phyloP scores from a whole-genome alignment of 2,113 vertebrate genomes.

The Reinhardtius hippoglossoides region DNA sequence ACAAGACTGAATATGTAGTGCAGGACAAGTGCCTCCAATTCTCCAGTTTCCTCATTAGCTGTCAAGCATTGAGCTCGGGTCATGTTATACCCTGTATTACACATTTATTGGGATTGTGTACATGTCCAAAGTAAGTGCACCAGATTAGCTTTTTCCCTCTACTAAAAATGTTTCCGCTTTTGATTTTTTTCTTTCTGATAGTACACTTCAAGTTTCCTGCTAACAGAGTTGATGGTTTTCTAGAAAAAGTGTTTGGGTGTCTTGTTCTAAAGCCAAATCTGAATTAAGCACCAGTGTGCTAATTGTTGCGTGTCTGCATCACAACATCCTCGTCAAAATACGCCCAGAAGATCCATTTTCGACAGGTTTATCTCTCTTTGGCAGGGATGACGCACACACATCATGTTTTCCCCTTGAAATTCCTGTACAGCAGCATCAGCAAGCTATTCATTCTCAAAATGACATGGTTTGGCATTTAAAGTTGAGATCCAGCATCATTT shows the following conservation, averaged over 20 bases:
- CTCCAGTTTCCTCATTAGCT: constrained; percentile 56
- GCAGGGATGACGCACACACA: constrained; percentile 11
- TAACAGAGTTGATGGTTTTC: not conserved
- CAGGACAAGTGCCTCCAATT: constrained; percentile 27
- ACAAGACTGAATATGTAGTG: constrained; percentile 19
- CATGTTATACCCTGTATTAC: constrained; percentile 24
- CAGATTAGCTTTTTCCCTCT: not conserved
- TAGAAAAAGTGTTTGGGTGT: too few species aligned
- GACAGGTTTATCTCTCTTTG: constrained; percentile 3
- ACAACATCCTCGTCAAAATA: not conserved
- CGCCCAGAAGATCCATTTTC: not conserved
- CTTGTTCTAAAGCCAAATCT: too few species aligned
- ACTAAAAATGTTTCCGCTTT: not conserved
- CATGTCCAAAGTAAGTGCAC: not conserved
- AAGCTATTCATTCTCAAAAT: constrained; percentile 35
- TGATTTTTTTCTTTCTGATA: not conserved
- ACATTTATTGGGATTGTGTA: constrained; percentile 34
- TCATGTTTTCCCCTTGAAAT: constrained; percentile 27
- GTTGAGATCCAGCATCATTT: constrained; percentile 43
- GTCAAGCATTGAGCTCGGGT: constrained; percentile 25
- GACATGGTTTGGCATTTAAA: constrained; percentile 58
- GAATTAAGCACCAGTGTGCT: too few species aligned
- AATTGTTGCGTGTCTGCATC: too few species aligned
- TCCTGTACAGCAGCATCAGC: constrained; percentile 27
- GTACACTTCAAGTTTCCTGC: not conserved